These are phyloP conservation scores for Eucera pruinosa DNA, from an alignment of 2,888 invertebrate genomes.

Conservation along the genomic window DNA sequence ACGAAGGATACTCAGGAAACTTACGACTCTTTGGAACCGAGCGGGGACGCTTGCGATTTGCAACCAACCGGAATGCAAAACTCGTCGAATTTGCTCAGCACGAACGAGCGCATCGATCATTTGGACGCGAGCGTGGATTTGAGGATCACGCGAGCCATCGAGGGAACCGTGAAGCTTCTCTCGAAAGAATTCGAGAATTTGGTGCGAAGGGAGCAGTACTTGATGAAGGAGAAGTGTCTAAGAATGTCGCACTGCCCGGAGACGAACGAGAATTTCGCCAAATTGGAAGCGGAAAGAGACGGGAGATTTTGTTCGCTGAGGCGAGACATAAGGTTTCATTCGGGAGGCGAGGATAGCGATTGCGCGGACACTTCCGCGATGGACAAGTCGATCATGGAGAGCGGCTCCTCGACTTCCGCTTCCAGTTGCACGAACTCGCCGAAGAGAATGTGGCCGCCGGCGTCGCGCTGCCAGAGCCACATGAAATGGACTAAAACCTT, in stretches of 20 bases:
- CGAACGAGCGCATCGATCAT: constrained; percentile 60
- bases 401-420: constrained; percentile 87
- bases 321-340: constrained; percentile 85
- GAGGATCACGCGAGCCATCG: constrained; percentile 79
- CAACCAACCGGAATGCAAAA: constrained; percentile 27
- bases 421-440: constrained; percentile 88
- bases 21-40: constrained; percentile 78
- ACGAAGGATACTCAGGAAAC: constrained; percentile 77
- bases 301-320: constrained; percentile 69
- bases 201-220: constrained; percentile 77
- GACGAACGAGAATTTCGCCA: constrained; percentile 73
- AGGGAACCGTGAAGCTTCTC: constrained; percentile 80
- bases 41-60: constrained; percentile 50
- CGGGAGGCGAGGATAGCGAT: constrained; percentile 87
- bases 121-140: constrained; percentile 73
- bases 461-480: constrained; percentile 80
- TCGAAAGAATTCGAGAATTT: constrained; percentile 81
- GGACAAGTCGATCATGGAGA: constrained; percentile 80
- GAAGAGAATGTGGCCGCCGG: constrained; percentile 85
- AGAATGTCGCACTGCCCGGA: constrained; percentile 67
- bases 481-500: constrained; percentile 85
- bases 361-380: constrained; percentile 77
- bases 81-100: constrained; percentile 44
- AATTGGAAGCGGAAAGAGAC: constrained; percentile 78
- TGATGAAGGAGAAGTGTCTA: constrained; percentile 73